A percentile compares a stretch with the other conserved stretches of the same genome.
phyloP scores from a whole-genome alignment of 2,797 vertebrate species.

The Schizothorax lantsangensis region DNA sequence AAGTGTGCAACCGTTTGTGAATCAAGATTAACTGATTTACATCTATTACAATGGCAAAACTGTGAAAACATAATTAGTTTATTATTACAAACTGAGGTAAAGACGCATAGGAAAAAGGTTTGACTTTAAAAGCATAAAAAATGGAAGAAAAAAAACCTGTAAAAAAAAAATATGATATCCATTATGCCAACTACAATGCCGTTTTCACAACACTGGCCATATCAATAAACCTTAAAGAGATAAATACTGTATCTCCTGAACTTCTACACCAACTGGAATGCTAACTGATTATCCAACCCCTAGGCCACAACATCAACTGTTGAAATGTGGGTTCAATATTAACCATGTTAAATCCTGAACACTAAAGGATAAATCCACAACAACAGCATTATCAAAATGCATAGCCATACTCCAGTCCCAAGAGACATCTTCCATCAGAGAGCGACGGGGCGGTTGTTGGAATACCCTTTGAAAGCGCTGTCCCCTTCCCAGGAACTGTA shows the following conservation, averaged over 20 bases:
- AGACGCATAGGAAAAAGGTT: background rate
- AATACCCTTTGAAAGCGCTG: slow-evolving; percentile 49
- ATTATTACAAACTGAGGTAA: background rate
- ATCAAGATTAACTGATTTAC: background rate
- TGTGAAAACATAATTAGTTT: background rate
- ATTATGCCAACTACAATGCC: background rate
- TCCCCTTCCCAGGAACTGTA: slow-evolving; percentile 46
- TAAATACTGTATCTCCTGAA: background rate
- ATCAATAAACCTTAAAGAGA: slow-evolving; percentile 6
- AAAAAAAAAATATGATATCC: background rate
- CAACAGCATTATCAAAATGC: slow-evolving; percentile 32
- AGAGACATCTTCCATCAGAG: slow-evolving; percentile 31
- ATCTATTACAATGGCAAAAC: background rate
- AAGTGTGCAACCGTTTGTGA: background rate
- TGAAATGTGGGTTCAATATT: background rate
- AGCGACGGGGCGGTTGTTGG: background rate
- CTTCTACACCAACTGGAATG: background rate
- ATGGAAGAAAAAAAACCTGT: background rate
- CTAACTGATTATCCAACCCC: background rate
- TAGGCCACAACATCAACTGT: background rate
- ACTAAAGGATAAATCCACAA: slow-evolving; percentile 18
- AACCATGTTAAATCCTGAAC: background rate
- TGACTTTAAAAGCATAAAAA: background rate
- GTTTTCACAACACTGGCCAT: background rate
- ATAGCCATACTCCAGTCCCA: slow-evolving; percentile 18